Base-by-base conservation (phyloP, 2,797 vertebrate species). In the Danio kyathit region DNA sequence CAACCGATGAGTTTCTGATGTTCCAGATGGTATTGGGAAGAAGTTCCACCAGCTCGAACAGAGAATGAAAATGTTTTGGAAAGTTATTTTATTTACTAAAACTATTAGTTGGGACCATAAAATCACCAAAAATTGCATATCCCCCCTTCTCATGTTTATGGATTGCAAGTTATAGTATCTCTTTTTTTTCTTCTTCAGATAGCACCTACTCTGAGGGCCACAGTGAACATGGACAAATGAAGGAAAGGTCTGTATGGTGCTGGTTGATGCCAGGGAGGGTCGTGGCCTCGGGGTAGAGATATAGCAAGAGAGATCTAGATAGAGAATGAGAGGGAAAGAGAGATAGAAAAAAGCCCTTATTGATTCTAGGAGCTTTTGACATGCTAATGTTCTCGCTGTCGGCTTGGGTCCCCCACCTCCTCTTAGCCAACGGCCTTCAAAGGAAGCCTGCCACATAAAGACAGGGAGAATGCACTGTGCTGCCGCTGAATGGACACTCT, bases 361-460 rank as follows among this genome's bases (percentile, higher is more conserved):
- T 90, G 94, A 94, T 93, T 91, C 54, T 0, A 60, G 76, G 69
- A 84, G 89, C 91, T 91, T 94, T 94, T 94, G 91, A 92, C 88
- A 94, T 93, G 92, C 86, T 94, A 92, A 94, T 94, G 89, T 89
- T 78, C 89, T 91, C 71, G 81, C 77, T 82, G 80, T 86, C 86
- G 82, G 88, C 88, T 81, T 81, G 61, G 46, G 65, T 75, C 44
- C 65, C 57, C 69, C 79, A 61, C 82, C 65, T 76, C 81, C 73
- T 77, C 86, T 88, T 89, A 90, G 89, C 75, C 88, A 77, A 84
- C 82, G 79, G 86, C 82, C 92, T 95, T 94, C 93, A 93, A 95
- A 95, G 92, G 63, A 86, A 83, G 88, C 85, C 87, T 87, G 88
- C 91, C 93, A 83, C 89, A 91, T 91, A 93, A 94, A 94, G 91